Conservation (phyloP, 2,797 vertebrate genomes). For the Peromyscus aztecus region DNA sequence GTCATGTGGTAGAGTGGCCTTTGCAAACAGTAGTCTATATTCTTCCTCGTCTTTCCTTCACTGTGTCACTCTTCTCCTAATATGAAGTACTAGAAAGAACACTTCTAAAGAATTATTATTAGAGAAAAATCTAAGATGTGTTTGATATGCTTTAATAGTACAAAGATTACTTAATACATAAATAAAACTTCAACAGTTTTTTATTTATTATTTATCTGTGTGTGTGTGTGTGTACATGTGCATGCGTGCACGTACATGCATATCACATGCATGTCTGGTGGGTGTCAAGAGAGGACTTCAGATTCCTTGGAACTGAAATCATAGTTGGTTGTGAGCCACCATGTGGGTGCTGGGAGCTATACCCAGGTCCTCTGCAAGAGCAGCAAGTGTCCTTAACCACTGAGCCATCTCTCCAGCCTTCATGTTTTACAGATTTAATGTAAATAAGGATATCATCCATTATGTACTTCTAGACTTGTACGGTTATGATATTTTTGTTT, state of each 20-base stretch:
- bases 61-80: background rate
- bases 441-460: conserved; percentile 20
- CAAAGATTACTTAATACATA: background rate
- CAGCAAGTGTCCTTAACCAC: background rate
- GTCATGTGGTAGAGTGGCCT: background rate
- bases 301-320: background rate
- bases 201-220: too few relatives aligned
- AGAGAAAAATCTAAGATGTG: conserved; percentile 23
- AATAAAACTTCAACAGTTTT: background rate
- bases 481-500: conserved; percentile 58
- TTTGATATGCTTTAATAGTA: conserved; percentile 1
- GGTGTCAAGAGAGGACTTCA: too few relatives aligned
- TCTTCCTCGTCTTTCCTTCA: background rate
- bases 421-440: background rate
- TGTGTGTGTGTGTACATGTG: background rate
- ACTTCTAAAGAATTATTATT: conserved; percentile 38
- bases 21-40: conserved; percentile 4
- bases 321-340: background rate
- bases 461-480: background rate
- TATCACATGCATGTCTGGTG: too few relatives aligned
- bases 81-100: conserved; percentile 10
- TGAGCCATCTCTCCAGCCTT: background rate
- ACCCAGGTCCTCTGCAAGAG: background rate
- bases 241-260: background rate
- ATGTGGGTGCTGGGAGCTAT: background rate